Percentiles rank a stretch among this genome's conserved stretches.
Conservation (phyloP, 2,113 vertebrate genomes). For the Poeciliopsis retropinna region DNA sequence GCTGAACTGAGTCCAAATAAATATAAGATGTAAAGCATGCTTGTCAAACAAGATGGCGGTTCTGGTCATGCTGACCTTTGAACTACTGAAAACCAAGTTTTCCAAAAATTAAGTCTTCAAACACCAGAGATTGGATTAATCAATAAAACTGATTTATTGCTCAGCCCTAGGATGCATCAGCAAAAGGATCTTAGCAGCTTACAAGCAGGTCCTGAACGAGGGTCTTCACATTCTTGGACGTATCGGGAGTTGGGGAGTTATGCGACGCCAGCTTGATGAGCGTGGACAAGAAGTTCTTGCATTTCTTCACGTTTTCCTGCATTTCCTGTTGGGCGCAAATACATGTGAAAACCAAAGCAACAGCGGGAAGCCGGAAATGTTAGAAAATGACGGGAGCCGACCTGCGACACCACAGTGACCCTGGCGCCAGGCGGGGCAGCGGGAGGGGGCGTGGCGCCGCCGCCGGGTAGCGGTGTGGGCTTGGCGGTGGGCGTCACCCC, state of each 20-base stretch:
- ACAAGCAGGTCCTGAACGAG: slow-evolving; percentile 90
- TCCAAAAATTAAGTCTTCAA: no score
- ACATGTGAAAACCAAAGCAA: neutral
- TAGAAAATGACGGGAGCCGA: slow-evolving; percentile 5
- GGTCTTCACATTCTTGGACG: slow-evolving; percentile 87
- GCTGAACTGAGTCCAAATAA: no score
- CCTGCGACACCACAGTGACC: slow-evolving; percentile 82
- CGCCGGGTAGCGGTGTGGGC: slow-evolving; percentile 20
- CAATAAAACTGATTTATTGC: no score
- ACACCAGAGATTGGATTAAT: no score
- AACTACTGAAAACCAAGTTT: no score
- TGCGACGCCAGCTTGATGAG: slow-evolving; percentile 90
- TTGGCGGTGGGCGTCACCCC: slow-evolving; percentile 58
- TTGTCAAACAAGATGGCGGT: no score
- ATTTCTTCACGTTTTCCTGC: slow-evolving; percentile 92
- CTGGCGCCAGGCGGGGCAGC: slow-evolving; percentile 47
- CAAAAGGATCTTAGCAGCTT: slow-evolving; percentile 33
- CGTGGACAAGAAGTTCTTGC: slow-evolving; percentile 88
- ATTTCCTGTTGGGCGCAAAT: slow-evolving; percentile 79
- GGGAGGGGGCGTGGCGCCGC: slow-evolving; percentile 17
- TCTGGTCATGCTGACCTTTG: no score
- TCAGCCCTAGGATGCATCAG: no score
- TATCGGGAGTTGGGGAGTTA: slow-evolving; percentile 87
- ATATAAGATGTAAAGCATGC: no score
- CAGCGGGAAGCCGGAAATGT: neutral